A percentile compares a stretch with the other conserved stretches of the same genome.
These are phyloP conservation scores for Mythimna impura DNA, from an alignment of 2,888 invertebrate genomes.

Conservation along the genomic window DNA sequence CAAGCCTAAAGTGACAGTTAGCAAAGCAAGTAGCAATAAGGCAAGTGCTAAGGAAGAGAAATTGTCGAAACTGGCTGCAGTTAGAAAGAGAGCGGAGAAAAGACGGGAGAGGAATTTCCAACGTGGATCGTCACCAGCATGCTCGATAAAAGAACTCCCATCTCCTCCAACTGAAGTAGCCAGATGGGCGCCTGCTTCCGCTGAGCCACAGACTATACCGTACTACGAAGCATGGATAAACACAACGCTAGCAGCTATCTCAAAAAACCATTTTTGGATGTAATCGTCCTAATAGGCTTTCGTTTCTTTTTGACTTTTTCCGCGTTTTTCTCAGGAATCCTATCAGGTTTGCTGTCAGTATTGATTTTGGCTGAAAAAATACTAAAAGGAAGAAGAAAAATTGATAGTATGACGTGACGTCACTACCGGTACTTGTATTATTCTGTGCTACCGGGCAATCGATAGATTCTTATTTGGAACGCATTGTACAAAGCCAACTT, in stretches of 20 bases:
- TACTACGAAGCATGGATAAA: constrained; percentile 86
- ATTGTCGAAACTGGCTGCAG: constrained; percentile 12
- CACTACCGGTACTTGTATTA: too few species aligned
- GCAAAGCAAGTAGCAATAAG: constrained; percentile 30
- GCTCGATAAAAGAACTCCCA: background rate
- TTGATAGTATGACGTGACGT: too few species aligned
- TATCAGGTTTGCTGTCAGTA: too few species aligned
- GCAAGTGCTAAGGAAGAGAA: constrained; percentile 32
- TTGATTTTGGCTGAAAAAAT: too few species aligned
- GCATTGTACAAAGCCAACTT: too few species aligned
- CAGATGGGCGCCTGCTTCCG: constrained; percentile 78
- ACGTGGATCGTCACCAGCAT: constrained; percentile 39
- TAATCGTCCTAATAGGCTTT: too few species aligned
- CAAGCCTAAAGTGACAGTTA: constrained; percentile 38
- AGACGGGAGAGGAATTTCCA: constrained; percentile 23
- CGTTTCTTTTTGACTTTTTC: too few species aligned
- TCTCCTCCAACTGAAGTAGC: constrained; percentile 80
- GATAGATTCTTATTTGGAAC: too few species aligned
- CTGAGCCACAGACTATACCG: constrained; percentile 75
- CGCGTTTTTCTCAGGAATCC: too few species aligned
- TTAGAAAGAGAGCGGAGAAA: constrained; percentile 39
- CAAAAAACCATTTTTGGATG: too few species aligned
- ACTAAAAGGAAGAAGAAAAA: too few species aligned
- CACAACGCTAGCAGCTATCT: constrained; percentile 77
- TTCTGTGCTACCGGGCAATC: too few species aligned